A percentile compares a stretch with the other conserved stretches of the same genome.
Evolutionary conservation across 2,888 invertebrate genomes (phyloP).

Genomic region (Dromius quadrimaculatus): DNA sequence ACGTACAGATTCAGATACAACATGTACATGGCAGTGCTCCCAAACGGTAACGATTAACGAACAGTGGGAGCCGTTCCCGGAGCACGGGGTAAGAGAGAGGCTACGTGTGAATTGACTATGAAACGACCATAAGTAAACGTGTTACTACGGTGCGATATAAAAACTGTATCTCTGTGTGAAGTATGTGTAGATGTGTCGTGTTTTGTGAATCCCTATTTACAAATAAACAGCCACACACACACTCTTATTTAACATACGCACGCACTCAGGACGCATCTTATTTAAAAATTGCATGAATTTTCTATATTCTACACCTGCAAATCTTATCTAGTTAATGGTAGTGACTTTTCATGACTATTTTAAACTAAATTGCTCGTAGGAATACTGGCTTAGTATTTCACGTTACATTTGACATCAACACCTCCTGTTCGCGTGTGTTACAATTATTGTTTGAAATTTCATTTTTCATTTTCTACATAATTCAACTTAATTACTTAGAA

Average conservation of each 20-base stretch:
- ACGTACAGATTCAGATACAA: conserved; percentile 20
- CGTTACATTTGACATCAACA: conserved; percentile 45
- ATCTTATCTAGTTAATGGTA: conserved; percentile 49
- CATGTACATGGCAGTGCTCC: conserved; percentile 26
- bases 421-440: conserved; percentile 42
- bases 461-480: conserved; percentile 42
- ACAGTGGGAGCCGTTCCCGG: neutral
- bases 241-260: conserved; percentile 39
- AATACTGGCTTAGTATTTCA: conserved; percentile 63
- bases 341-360: conserved; percentile 50
- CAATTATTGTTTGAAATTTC: conserved; percentile 31
- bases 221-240: conserved; percentile 44
- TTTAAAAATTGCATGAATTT: conserved; percentile 49
- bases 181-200: conserved; percentile 36
- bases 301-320: conserved; percentile 41
- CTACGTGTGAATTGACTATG: conserved; percentile 46
- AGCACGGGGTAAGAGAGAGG: conserved; percentile 2
- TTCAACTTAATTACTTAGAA: conserved; percentile 49
- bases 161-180: conserved; percentile 39
- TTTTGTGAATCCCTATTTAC: conserved; percentile 41
- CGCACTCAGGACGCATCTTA: conserved; percentile 39
- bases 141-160: conserved; percentile 47
- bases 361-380: conserved; percentile 60
- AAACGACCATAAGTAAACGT: conserved; percentile 47
- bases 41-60: conserved; percentile 27